Evolutionary conservation across 2,888 invertebrate species (phyloP), one percentile per base, ranked within the genome.

Genomic region (Cepaea hortensis): DNA sequence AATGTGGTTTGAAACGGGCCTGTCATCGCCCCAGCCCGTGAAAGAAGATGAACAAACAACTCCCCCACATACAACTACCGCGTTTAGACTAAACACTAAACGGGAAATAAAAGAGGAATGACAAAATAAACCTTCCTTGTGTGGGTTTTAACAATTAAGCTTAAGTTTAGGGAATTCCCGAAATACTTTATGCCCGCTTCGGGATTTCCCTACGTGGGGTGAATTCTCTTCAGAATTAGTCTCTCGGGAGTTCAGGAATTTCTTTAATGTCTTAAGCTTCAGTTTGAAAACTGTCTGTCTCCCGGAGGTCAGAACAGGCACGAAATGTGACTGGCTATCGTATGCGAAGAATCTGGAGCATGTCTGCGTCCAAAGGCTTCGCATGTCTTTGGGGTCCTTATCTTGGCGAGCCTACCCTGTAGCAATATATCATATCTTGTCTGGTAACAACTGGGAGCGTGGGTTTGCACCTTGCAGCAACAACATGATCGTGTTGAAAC

Each of bases 41-140:
- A 35, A 75, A 35, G 23, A 23, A 75, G n/a, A 75, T 3, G 15
- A n/a, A 75, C 75, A 75, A n/a, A 75, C 75, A 46, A 55, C 55
- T 9, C 55, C 11, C 35, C 18, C 11, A 9, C 18, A 68, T n/a
- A 68, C 11, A 18, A 15, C 11, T n/a, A 15, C 68, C 18, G 15
- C 68, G 20, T 68, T 35, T 5, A 15, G 5, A 61, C 61, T 13
- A 48, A 0, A 11, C 11, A 6, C 15, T 48, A 23, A 23, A 23
- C 55, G 23, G 11, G 23, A 79, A 79, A 61, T 61, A 3, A 62
- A 79, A 13, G 4, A 23, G 61, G 61, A 11, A 79, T 79, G 81
- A 18, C 23, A n/a, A 81, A 81, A 48, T 65, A 81, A 81, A 81
- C 81, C 20, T 68, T 18, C 9, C 48, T 18, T 11, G 20, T 81